Percentiles rank a stretch among this genome's conserved stretches.
Conservation (phyloP, 1,140 invertebrate species). For the Pseudoatta argentina region DNA sequence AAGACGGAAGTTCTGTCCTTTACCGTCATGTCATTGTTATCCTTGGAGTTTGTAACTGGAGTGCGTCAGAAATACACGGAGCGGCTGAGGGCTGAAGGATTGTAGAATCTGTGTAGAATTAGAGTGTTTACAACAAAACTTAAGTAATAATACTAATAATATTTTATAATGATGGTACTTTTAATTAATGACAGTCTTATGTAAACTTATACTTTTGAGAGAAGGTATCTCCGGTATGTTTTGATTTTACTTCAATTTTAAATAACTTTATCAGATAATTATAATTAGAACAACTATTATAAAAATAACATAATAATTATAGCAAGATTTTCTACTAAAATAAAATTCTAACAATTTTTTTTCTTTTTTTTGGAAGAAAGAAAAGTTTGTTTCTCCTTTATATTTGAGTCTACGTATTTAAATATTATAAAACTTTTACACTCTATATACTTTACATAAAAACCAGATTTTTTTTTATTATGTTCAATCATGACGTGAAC, state of each 20-base stretch:
- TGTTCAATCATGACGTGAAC: not conserved
- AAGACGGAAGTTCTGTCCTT: conserved; percentile 57
- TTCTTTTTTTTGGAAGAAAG: not conserved
- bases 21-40: conserved; percentile 61
- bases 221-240: conserved; percentile 4
- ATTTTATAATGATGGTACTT: conserved; percentile 29
- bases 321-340: not conserved
- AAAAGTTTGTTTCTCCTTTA: not conserved
- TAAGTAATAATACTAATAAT: conserved; percentile 41
- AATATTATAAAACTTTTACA: not conserved
- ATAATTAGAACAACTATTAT: not conserved
- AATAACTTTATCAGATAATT: not conserved
- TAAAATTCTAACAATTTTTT: not conserved
- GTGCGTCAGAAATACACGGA: conserved; percentile 47
- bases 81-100: conserved; percentile 37
- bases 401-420: not conserved
- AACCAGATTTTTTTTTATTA: conserved; percentile 1
- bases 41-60: conserved; percentile 60
- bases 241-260: not conserved
- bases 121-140: conserved; percentile 39
- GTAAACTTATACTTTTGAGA: not conserved
- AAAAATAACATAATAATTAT: not conserved
- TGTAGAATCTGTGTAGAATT: conserved; percentile 44
- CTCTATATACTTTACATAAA: too few species aligned
- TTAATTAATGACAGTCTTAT: not conserved